Conservation (phyloP, 2,888 invertebrate species). For the Sepiola atlantica region DNA sequence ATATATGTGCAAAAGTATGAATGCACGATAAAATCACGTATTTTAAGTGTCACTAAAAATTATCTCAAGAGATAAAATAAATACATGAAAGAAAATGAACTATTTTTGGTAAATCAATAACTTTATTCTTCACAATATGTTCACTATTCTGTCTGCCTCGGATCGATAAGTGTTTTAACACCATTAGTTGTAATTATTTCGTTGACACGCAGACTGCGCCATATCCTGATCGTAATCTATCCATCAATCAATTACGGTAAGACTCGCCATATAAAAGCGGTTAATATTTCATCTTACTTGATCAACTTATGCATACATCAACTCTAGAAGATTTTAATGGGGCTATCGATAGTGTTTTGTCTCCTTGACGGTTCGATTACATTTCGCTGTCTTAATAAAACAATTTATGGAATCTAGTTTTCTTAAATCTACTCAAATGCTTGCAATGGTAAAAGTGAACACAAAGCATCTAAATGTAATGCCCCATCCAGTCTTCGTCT, state of each 20-base stretch:
- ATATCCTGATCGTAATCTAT: background rate
- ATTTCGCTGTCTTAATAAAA: too few species aligned
- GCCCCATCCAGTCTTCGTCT: too few species aligned
- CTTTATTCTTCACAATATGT: background rate
- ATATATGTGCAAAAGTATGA: background rate
- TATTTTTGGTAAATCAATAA: background rate
- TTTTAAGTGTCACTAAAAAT: background rate
- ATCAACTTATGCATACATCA: too few species aligned
- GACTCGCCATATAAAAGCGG: background rate
- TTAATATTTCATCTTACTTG: background rate
- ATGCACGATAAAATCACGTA: background rate
- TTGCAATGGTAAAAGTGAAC: too few species aligned
- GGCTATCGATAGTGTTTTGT: too few species aligned
- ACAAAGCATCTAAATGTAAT: too few species aligned
- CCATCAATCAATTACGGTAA: background rate
- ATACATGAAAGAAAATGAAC: background rate
- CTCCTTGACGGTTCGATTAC: too few species aligned
- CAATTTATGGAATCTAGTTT: too few species aligned
- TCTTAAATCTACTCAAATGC: too few species aligned
- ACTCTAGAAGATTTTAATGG: too few species aligned
- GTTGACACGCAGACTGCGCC: background rate
- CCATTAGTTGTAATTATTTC: background rate
- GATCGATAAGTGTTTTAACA: background rate
- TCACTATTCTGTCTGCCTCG: background rate
- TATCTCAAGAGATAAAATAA: background rate